Base-by-base conservation (phyloP, 2,113 vertebrate species). In the Gadus chalcogrammus region DNA sequence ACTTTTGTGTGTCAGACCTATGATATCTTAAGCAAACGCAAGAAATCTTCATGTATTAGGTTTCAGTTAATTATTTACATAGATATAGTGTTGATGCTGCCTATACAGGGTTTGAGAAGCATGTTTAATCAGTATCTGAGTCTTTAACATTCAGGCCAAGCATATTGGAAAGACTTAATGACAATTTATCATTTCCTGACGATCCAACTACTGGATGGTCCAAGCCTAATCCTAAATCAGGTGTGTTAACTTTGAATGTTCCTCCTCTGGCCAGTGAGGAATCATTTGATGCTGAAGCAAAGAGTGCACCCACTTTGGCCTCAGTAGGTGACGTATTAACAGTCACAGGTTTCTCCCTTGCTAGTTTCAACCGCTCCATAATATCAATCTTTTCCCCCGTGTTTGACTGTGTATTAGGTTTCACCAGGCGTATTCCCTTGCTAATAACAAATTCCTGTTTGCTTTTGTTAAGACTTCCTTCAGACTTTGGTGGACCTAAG, bases 151-250 rank as follows among this genome's bases (percentile, higher is more conserved):
- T 65, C n/a, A 92, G 86, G 31, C 87, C 48, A 8, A 92, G 89
- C 90, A 93, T 92, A 52, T 93, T 92, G 63, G 91, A 85, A 24
- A 93, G 87, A 67, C 90, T 3, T 55, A 83, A 5, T 5, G 85
- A 76, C 24, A 90, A 13, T 77, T 85, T 88, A 6, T 84, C 71
- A 28, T 78, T 84, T 52, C 85, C 73, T 16, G 70, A 42, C 55
- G 73, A 58, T 0, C 69, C 70, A 15, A 84, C 58, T 5, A 72
- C 56, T 0, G 84, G 88, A 48, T 55, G 17, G 0, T 60, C n/a
- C 12, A 71, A 55, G 27, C 78, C 72, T 65, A 76, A 24, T 0
- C 15, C 20, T 15, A 75, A 69, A 17, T 83, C 78, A 18, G 86
- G 85, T 27, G 85, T 88, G 1, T 80, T 82, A 4, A 89, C 70